Evolutionary conservation across 2,797 vertebrate species (phyloP).

Genomic region (Sebastes jordani): DNA sequence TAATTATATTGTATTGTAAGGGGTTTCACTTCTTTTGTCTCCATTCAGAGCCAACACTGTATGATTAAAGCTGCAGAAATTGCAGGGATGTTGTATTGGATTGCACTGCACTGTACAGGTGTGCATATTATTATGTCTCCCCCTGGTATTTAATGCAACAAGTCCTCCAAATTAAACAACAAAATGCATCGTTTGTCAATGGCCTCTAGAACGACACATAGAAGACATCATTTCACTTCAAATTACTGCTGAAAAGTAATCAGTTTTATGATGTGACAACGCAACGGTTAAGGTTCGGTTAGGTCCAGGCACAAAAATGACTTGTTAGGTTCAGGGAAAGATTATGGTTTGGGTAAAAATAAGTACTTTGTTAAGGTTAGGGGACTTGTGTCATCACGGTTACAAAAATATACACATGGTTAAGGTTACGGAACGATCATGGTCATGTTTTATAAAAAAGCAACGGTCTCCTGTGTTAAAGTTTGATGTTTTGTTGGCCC

Average conservation of each 20-base stretch:
- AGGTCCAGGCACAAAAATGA: not conserved
- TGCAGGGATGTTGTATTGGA: not conserved
- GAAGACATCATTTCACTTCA: not conserved
- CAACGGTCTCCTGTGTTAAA: not conserved
- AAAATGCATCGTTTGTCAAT: not conserved
- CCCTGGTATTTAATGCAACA: not conserved
- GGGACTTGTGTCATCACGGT: no score
- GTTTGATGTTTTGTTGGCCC: not conserved
- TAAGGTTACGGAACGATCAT: not conserved
- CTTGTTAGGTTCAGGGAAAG: not conserved
- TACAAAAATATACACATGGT: not conserved
- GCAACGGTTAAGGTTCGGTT: not conserved
- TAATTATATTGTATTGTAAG: conserved; percentile 8
- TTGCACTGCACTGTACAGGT: not conserved
- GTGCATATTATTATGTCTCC: not conserved
- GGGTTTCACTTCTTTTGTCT: not conserved
- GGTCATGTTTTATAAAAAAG: not conserved
- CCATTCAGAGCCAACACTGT: not conserved
- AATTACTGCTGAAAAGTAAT: not conserved
- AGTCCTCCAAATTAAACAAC: not conserved
- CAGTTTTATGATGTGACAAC: not conserved
- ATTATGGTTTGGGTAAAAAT: not conserved
- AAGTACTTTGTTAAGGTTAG: not conserved
- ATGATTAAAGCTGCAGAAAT: conserved; percentile 14
- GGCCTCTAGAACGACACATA: not conserved